phyloP scores from a whole-genome alignment of 2,797 vertebrate species.

The Valencia hispanica region DNA sequence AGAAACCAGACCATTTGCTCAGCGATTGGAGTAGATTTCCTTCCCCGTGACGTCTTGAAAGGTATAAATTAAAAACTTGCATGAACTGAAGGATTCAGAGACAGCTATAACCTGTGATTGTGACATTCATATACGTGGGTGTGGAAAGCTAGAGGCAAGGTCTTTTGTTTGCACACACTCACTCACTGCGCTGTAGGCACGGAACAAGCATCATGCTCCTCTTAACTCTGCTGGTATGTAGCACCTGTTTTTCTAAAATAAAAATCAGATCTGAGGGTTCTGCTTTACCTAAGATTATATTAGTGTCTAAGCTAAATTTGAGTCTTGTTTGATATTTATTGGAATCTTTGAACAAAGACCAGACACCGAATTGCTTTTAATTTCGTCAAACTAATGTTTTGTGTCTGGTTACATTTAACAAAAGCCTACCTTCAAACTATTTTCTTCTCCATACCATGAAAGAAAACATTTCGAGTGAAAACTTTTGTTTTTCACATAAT shows the following conservation, averaged over 20 bases:
- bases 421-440: neutral
- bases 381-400: neutral
- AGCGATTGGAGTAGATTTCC: neutral
- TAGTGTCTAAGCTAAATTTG: neutral
- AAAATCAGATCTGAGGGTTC: neutral
- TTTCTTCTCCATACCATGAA: neutral
- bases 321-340: neutral
- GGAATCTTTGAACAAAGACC: neutral
- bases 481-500: neutral
- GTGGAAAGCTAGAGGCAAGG: conserved; percentile 32
- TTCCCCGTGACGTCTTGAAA: neutral
- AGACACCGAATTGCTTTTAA: neutral
- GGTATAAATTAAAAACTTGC: neutral
- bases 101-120: conserved; percentile 1
- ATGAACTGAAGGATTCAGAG: neutral
- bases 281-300: neutral
- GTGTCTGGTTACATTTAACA: neutral
- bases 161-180: conserved; percentile 2
- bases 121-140: conserved; percentile 5
- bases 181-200: neutral
- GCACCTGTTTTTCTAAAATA: neutral
- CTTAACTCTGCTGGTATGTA: conserved; percentile 56
- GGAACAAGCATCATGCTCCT: conserved; percentile 43
- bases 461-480: too few relatives aligned
- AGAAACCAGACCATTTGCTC: neutral